Percentiles rank a stretch among this genome's conserved stretches.
Conservation (phyloP, 2,888 invertebrate genomes). For the Ectemnius cavifrons region DNA sequence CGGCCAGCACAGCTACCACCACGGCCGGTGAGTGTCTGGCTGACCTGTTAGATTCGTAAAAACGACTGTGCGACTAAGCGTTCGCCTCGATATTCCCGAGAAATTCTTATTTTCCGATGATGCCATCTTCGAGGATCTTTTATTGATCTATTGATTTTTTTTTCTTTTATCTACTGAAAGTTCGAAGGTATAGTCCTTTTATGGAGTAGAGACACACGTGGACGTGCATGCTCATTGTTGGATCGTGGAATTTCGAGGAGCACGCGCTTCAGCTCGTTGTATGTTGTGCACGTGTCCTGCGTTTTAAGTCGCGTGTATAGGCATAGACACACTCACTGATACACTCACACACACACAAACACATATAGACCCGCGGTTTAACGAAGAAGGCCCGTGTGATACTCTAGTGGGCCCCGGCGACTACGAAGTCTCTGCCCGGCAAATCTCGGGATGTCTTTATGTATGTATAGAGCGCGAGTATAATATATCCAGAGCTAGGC, state of each 20-base stretch:
- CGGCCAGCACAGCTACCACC: constrained; percentile 75
- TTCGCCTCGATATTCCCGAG: constrained; percentile 47
- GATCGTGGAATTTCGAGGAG: constrained; percentile 51
- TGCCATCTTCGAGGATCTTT: neutral
- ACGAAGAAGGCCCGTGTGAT: constrained; percentile 73
- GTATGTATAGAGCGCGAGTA: constrained; percentile 59
- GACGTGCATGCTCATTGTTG: neutral
- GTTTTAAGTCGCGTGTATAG: constrained; percentile 43
- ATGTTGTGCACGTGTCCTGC: constrained; percentile 59
- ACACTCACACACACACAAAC: constrained; percentile 27
- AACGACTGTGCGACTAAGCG: constrained; percentile 29
- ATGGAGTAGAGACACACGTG: no score
- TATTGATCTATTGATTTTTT: neutral
- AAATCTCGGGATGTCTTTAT: constrained; percentile 54
- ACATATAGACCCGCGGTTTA: no score
- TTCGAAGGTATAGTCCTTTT: no score
- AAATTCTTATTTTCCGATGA: neutral
- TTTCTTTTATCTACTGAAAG: neutral
- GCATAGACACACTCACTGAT: constrained; percentile 27
- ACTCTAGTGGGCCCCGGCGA: constrained; percentile 72
- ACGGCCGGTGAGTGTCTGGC: constrained; percentile 79
- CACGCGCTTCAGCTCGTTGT: constrained; percentile 45
- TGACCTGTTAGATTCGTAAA: constrained; percentile 76
- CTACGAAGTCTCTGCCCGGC: constrained; percentile 54
- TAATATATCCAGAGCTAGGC: constrained; percentile 78